Evolutionary conservation across 2,888 invertebrate species (phyloP).

Genomic region (Cantharis rufa): DNA sequence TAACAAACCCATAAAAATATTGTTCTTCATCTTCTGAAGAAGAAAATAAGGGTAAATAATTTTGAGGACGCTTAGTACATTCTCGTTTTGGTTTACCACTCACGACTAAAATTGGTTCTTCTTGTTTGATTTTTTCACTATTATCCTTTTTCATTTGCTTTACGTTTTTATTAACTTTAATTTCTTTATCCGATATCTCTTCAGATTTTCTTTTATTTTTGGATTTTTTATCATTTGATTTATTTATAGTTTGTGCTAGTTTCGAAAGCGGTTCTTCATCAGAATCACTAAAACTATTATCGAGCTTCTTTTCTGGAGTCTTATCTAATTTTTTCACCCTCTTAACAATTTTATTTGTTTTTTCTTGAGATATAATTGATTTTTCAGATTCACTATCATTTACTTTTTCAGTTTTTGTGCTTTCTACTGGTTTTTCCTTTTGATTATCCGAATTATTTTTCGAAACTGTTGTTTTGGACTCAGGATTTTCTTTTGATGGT

Average conservation of each 20-base stretch:
- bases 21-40: conserved; percentile 59
- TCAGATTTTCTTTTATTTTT: conserved; percentile 6
- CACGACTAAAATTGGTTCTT: conserved; percentile 1
- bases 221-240: conserved; percentile 1
- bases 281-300: conserved; percentile 64
- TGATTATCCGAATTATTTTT: neutral
- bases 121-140: conserved; percentile 23
- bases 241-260: conserved; percentile 50
- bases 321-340: conserved; percentile 31
- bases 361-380: conserved; percentile 33
- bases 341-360: conserved; percentile 36
- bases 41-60: conserved; percentile 51
- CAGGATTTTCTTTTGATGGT: neutral
- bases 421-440: neutral
- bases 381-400: conserved; percentile 16
- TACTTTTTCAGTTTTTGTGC: conserved; percentile 8
- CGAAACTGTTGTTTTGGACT: neutral
- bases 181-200: neutral
- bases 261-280: conserved; percentile 70
- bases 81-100: conserved; percentile 50
- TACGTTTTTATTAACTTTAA: neutral
- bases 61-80: conserved; percentile 51
- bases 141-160: neutral
- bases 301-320: conserved; percentile 39
- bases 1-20: conserved; percentile 51